Evolutionary conservation across 1,140 invertebrate genomes (phyloP).

Genomic region (Luehdorfia chinensis): DNA sequence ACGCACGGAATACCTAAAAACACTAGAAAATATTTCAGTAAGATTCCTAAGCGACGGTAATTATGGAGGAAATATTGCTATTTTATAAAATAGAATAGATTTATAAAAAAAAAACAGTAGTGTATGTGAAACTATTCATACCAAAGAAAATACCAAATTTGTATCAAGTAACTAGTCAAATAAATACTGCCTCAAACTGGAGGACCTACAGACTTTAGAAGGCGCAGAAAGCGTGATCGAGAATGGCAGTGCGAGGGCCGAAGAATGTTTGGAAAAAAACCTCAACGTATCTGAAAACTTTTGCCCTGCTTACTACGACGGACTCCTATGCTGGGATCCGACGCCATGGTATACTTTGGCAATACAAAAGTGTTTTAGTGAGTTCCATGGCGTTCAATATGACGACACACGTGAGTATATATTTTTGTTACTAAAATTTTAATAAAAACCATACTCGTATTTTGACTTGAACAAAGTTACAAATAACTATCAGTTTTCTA

Average conservation of each 20-base stretch:
- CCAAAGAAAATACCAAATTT: conserved; percentile 52
- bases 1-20: conserved; percentile 40
- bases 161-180: conserved; percentile 12
- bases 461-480: background rate
- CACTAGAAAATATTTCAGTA: conserved; percentile 15
- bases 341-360: conserved; percentile 81
- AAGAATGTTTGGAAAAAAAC: conserved; percentile 53
- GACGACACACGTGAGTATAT: conserved; percentile 82
- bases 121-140: conserved; percentile 31
- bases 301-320: conserved; percentile 83
- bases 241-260: conserved; percentile 41
- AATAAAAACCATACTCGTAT: background rate
- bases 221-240: conserved; percentile 46
- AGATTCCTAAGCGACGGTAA: conserved; percentile 19
- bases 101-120: too few relatives aligned
- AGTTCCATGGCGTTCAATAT: conserved; percentile 86
- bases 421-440: conserved; percentile 13
- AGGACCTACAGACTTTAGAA: conserved; percentile 65
- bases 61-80: conserved; percentile 24
- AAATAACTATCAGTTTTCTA: too few relatives aligned
- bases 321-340: conserved; percentile 87
- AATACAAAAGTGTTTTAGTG: conserved; percentile 84
- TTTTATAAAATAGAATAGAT: conserved; percentile 19
- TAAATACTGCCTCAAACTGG: conserved; percentile 53
- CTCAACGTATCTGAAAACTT: conserved; percentile 45